A percentile compares a stretch with the other conserved stretches of the same genome.
These are phyloP conservation scores for Megathymus violae DNA, from an alignment of 1,140 invertebrate species.

Conservation along the genomic window DNA sequence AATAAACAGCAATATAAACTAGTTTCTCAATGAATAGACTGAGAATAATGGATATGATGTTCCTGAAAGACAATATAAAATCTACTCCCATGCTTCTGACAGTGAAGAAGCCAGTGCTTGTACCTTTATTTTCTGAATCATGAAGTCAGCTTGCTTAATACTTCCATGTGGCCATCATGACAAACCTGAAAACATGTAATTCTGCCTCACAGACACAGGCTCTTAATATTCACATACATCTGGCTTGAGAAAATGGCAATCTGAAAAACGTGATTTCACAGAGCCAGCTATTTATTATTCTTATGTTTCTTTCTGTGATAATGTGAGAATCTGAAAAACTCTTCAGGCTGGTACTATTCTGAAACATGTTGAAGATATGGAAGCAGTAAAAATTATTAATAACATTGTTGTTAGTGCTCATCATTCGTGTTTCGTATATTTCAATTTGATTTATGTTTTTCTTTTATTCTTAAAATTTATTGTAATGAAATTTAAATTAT, in stretches of 20 bases:
- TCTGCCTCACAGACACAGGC: not conserved
- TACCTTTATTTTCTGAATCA: not conserved
- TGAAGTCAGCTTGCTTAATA: not conserved
- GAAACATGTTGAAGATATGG: not conserved
- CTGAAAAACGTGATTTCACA: not conserved
- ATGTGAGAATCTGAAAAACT: not conserved
- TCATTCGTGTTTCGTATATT: no score
- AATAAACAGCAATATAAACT: not conserved
- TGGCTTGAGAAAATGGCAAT: not conserved
- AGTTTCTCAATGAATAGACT: not conserved
- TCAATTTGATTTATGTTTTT: no score
- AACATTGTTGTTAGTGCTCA: not conserved
- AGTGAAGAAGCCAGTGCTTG: not conserved
- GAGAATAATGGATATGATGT: not conserved
- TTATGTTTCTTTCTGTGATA: not conserved
- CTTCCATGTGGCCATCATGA: slow-evolving; percentile 1
- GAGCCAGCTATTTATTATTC: not conserved
- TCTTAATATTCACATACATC: slow-evolving; percentile 6
- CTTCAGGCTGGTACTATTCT: not conserved
- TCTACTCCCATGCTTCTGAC: not conserved
- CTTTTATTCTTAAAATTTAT: not conserved
- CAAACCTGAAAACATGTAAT: not conserved
- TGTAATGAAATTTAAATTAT: no score
- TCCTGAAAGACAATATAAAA: not conserved
- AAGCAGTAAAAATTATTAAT: not conserved